A percentile compares a stretch with the other conserved stretches of the same genome.
Evolutionary conservation across 2,888 invertebrate genomes (phyloP).

Genomic region (Drosophila subsilvestris): DNA sequence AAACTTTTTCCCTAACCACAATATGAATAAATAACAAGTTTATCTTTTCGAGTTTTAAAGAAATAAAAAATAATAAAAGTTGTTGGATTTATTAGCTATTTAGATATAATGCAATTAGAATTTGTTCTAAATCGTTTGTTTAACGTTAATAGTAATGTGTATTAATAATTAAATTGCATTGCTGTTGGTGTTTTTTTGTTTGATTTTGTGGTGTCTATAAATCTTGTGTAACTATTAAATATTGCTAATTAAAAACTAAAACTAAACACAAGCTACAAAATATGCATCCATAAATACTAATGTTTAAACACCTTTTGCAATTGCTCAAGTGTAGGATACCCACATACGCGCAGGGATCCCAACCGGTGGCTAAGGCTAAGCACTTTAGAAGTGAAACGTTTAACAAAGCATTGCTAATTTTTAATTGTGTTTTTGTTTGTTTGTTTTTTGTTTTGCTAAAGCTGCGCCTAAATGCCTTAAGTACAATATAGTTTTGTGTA

Average conservation of each 20-base stretch:
- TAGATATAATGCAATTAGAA: conserved; percentile 64
- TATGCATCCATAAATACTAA: not conserved
- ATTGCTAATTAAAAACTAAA: conserved; percentile 51
- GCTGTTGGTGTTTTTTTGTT: conserved; percentile 50
- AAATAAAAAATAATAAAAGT: conserved; percentile 57
- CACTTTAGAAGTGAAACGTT: conserved; percentile 59
- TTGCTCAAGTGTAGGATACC: not conserved
- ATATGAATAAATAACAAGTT: not conserved
- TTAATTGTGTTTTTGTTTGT: conserved; percentile 12
- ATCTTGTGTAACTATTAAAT: conserved; percentile 37
- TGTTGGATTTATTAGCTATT: conserved; percentile 73
- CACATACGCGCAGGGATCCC: not conserved
- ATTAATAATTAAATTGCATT: conserved; percentile 57
- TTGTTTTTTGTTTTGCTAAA: conserved; percentile 62
- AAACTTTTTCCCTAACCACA: not conserved
- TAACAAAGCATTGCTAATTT: conserved; percentile 75
- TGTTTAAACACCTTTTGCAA: not conserved
- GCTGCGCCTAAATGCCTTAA: conserved; percentile 70
- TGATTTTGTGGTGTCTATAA: conserved; percentile 18
- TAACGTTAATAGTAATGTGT: conserved; percentile 42
- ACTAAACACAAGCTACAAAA: not conserved
- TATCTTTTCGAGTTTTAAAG: conserved; percentile 40
- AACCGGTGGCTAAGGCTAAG: conserved; percentile 48
- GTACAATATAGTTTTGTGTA: conserved; percentile 39
- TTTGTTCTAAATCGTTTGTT: conserved; percentile 66